Evolutionary conservation across 2,113 vertebrate species (phyloP), one percentile per base, ranked within the genome.

Genomic region (Nicator chloris): DNA sequence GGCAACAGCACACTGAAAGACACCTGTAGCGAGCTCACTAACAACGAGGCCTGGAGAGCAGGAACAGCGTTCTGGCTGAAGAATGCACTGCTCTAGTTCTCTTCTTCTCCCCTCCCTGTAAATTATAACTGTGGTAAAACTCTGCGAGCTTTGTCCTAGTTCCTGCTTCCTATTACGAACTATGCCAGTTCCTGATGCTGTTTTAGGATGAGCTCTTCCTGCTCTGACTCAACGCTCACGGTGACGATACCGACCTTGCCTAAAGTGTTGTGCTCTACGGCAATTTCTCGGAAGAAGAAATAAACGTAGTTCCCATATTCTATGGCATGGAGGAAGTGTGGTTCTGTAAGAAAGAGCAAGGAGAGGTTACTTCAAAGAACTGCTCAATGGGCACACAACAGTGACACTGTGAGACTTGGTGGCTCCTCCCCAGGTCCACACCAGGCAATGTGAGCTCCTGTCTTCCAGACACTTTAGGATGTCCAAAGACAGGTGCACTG

Each of bases 211-310:
- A 80, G 28, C 16, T 49, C 49, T 27, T 42, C 49, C 60, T 87
- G 50, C 72, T 44, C 4, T 3, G 9, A 45, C 31, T 91, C 81
- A 15, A 37, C 9, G 40, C 68, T 85, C 11, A 5, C 14, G 4
- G 18, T n/a, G 63, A 66, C 0, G 3, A 71, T 82, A 98, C 98
- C 66, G 97, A 99, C 99, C 99, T 99, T 99, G 97, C 99, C 99
- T 97, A 99, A 98, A 95, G 98, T 99, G 95, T 99, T 99, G 97
- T 99, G 99, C 94, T 99, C 99, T 33, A 99, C 99, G 15, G 99
- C 99, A 69, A 99, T 99, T 97, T 99, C 99, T 96, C 99, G 98
- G 96, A 99, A 99, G 98, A 99, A 99, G 97, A 99, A 99, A 98
- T 99, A 99, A 83, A 99, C 99, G 21, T 99, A 99, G 97, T 98